Conservation (phyloP, 2,797 vertebrate species). For the Parauchenoglanis ngamensis region DNA sequence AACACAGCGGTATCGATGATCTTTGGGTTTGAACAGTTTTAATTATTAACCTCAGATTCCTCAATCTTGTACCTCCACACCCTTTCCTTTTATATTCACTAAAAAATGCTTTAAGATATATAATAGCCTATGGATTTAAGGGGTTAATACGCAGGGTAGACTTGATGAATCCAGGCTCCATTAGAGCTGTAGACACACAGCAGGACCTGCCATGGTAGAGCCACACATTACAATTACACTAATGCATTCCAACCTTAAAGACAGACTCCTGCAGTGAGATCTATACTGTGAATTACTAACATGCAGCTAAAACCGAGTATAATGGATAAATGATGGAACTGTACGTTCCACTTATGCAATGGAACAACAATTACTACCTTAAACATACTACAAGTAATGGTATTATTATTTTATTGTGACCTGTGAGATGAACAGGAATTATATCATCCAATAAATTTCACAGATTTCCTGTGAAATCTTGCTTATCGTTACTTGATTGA, state of each 20-base stretch:
- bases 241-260: conserved; percentile 44
- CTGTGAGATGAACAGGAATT: neutral
- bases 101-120: neutral
- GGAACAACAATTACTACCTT: neutral
- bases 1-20: conserved; percentile 69
- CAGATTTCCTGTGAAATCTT: neutral
- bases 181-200: conserved; percentile 61
- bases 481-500: neutral
- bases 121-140: conserved; percentile 16
- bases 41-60: neutral
- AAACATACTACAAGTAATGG: neutral
- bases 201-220: conserved; percentile 46
- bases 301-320: conserved; percentile 21
- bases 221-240: conserved; percentile 48
- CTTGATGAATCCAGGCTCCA: conserved; percentile 67
- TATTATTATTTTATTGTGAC: neutral
- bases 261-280: conserved; percentile 41
- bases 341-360: neutral
- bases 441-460: neutral
- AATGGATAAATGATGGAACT: conserved; percentile 15
- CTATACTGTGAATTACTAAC: conserved; percentile 32
- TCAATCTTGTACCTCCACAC: neutral
- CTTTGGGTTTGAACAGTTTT: conserved; percentile 68
- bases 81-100: neutral
- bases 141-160: conserved; percentile 71